These are phyloP conservation scores for Drosophila flavopinicola DNA, from an alignment of 2,888 invertebrate species.

Conservation along the genomic window DNA sequence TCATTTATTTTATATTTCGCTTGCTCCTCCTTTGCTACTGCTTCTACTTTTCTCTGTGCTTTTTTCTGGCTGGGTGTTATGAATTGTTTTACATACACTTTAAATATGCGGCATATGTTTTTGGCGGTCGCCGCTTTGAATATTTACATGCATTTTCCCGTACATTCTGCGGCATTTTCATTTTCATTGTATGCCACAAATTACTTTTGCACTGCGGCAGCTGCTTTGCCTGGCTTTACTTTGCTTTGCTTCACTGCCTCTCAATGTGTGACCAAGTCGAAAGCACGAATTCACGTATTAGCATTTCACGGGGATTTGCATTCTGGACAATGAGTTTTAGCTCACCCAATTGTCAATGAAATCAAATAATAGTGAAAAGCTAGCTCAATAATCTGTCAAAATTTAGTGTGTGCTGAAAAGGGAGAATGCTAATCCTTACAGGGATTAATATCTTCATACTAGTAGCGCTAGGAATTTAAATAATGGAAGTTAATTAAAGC, in stretches of 20 bases:
- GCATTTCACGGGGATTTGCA: neutral
- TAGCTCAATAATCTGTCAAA: no score
- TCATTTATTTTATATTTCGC: constrained; percentile 25
- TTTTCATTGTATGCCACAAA: constrained; percentile 48
- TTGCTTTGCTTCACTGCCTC: constrained; percentile 28
- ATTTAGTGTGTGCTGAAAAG: no score
- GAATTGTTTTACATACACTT: constrained; percentile 65
- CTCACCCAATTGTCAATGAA: no score
- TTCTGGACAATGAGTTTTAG: neutral
- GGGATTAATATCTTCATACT: no score
- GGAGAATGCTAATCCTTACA: no score
- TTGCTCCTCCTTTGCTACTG: constrained; percentile 13
- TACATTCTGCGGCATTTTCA: constrained; percentile 44
- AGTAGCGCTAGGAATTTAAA: no score
- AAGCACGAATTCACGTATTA: constrained; percentile 5
- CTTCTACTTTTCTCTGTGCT: neutral
- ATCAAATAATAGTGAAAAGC: no score
- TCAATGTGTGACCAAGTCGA: constrained; percentile 27
- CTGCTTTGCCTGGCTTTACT: no score
- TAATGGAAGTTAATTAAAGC: no score
- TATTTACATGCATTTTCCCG: constrained; percentile 49
- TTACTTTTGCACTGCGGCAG: constrained; percentile 54
- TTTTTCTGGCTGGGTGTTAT: constrained; percentile 43
- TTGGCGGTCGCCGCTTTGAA: constrained; percentile 58
- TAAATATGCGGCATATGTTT: constrained; percentile 60